Conservation (phyloP, 2,888 invertebrate genomes). For the Meta bourneti region DNA sequence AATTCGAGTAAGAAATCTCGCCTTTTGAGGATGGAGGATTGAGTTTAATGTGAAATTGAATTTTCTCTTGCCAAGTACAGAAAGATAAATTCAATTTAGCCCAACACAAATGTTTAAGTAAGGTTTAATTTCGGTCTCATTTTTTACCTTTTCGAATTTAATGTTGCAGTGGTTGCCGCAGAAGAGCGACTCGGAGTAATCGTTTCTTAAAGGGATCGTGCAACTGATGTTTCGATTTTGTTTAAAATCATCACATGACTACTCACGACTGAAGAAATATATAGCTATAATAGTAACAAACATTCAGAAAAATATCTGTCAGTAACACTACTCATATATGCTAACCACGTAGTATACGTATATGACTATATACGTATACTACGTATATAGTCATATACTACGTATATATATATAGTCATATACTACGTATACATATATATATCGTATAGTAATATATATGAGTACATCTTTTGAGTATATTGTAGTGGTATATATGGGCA, state of each 20-base stretch:
- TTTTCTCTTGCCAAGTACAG: background rate
- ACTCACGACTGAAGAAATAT: too few relatives aligned
- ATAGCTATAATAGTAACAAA: too few relatives aligned
- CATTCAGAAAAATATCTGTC: too few relatives aligned
- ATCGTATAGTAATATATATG: too few relatives aligned
- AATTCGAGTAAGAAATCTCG: conserved; percentile 17
- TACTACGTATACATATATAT: too few relatives aligned
- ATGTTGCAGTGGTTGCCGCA: background rate
- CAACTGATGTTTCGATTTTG: background rate
- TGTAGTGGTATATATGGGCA: too few relatives aligned
- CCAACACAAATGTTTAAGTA: conserved; percentile 38
- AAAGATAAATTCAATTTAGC: conserved; percentile 48
- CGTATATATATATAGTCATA: too few relatives aligned
- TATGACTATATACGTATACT: too few relatives aligned
- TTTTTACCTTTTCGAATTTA: background rate
- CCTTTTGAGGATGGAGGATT: background rate
- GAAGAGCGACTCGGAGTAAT: background rate
- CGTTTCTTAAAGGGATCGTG: background rate
- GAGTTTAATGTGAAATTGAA: conserved; percentile 19
- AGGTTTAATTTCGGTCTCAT: conserved; percentile 23
- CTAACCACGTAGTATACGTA: too few relatives aligned
- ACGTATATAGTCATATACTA: too few relatives aligned
- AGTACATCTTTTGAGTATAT: too few relatives aligned
- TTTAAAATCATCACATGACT: background rate
- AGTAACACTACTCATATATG: too few relatives aligned